A percentile compares a stretch with the other conserved stretches of the same genome.
Evolutionary conservation across 2,797 vertebrate species (phyloP).

Genomic region (Columba guinea): DNA sequence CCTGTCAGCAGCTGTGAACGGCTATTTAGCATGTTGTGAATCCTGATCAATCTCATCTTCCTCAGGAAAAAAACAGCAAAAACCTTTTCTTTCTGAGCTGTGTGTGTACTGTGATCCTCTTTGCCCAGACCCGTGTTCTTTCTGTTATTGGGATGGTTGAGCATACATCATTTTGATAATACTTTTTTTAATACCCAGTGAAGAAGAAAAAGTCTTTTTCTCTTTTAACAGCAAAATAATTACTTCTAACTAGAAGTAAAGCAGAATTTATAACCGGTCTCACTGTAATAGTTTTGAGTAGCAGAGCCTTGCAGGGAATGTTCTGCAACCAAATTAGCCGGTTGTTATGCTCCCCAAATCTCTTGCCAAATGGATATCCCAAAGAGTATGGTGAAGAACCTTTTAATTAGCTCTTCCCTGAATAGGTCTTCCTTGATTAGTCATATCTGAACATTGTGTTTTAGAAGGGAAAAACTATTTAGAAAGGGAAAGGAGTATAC

Average conservation of each 20-base stretch:
- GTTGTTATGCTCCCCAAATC: background rate
- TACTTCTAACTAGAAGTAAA: background rate
- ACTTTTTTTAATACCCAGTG: background rate
- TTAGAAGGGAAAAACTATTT: background rate
- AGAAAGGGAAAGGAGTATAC: background rate
- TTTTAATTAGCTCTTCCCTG: background rate
- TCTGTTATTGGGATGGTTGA: background rate
- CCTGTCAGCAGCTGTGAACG: background rate
- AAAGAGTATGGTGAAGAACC: background rate
- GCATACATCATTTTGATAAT: background rate
- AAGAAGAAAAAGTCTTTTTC: background rate
- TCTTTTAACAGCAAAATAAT: background rate
- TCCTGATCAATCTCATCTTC: constrained; percentile 7
- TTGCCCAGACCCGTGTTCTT: background rate
- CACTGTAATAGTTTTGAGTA: background rate
- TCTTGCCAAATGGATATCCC: background rate
- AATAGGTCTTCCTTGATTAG: background rate
- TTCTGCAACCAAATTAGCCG: background rate
- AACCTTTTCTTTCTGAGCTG: background rate
- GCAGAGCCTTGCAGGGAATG: background rate
- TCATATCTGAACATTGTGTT: background rate
- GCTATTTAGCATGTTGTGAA: background rate
- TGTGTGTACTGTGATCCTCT: background rate
- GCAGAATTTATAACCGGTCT: background rate
- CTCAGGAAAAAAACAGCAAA: background rate